Percentiles rank a stretch among this genome's conserved stretches.
Conservation (phyloP, 35 echinoderm and acorn worm species). For the Acanthaster planci region DNA sequence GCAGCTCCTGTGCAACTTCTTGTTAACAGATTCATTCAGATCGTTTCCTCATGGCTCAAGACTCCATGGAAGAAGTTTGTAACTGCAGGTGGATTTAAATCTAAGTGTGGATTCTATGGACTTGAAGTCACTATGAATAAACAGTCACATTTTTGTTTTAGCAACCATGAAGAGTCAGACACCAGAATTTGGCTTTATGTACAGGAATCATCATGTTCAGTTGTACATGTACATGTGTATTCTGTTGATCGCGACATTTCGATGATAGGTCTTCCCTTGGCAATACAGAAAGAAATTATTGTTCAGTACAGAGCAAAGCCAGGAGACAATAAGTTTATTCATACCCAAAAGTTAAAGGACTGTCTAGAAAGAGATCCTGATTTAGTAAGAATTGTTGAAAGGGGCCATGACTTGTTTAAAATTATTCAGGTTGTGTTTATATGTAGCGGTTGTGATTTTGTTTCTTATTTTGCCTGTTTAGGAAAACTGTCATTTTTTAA, state of each 20-base stretch:
- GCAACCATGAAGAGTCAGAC: constrained; percentile 51
- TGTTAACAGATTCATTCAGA: constrained; percentile 42
- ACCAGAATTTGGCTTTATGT: constrained; percentile 61
- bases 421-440: constrained; percentile 54
- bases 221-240: constrained; percentile 40
- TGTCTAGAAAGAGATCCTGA: constrained; percentile 4
- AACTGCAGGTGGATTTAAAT: constrained; percentile 48
- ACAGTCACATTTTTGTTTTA: background rate
- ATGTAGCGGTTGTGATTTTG: constrained; percentile 50
- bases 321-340: background rate
- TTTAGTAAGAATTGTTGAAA: background rate
- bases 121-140: background rate
- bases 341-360: background rate
- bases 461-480: constrained; percentile 49
- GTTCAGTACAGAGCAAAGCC: constrained; percentile 41
- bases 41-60: constrained; percentile 29
- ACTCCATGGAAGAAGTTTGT: constrained; percentile 33
- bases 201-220: constrained; percentile 18
- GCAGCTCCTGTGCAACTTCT: constrained; percentile 35
- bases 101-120: constrained; percentile 17
- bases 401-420: constrained; percentile 1
- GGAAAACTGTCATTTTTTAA: constrained; percentile 52
- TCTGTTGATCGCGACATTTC: constrained; percentile 57
- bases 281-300: constrained; percentile 28
- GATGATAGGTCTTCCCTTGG: constrained; percentile 50